Evolutionary conservation across 2,113 vertebrate genomes (phyloP).

Genomic region (Hypocryptadius cinnamomeus): DNA sequence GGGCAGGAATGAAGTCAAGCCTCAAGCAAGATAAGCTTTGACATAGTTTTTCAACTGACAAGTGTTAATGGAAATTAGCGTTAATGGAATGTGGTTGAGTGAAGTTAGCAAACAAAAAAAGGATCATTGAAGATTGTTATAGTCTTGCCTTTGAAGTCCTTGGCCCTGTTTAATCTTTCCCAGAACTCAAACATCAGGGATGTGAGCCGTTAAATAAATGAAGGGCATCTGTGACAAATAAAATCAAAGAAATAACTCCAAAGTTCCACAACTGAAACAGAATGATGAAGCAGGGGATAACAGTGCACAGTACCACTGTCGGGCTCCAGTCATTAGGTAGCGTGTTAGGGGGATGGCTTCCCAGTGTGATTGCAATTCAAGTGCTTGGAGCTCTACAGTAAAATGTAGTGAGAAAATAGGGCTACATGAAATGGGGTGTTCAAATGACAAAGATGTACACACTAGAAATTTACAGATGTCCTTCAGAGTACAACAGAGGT

Average conservation of each 20-base stretch:
- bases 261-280: neutral
- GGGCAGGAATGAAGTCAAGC: neutral
- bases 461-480: neutral
- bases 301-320: neutral
- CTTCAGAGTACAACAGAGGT: neutral
- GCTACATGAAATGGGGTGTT: neutral
- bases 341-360: neutral
- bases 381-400: neutral
- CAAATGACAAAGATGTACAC: neutral
- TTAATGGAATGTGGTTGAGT: neutral
- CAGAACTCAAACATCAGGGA: neutral
- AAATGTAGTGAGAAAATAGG: neutral
- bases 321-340: neutral
- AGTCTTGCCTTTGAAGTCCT: conserved; percentile 13
- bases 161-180: neutral
- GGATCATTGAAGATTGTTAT: neutral
- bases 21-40: neutral
- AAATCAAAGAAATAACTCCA: neutral
- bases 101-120: neutral
- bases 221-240: neutral
- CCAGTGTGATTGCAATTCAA: neutral
- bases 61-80: neutral
- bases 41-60: neutral
- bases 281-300: neutral
- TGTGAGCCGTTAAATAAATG: neutral